Evolutionary conservation across 2,888 invertebrate genomes (phyloP), one percentile per base, ranked within the genome.

Genomic region (Tipula lateralis): DNA sequence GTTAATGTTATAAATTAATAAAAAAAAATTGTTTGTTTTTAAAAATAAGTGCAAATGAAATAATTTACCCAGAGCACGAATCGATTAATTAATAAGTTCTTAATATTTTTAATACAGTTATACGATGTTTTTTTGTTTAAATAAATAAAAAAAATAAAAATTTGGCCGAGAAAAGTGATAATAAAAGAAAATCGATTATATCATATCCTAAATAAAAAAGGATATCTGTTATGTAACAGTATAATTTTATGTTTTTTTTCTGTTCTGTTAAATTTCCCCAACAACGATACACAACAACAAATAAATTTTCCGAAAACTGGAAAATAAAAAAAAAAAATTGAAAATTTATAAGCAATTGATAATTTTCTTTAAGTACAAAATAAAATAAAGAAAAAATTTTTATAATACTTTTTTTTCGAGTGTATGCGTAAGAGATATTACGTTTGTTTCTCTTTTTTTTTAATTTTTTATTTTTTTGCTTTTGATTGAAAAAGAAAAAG

Each of bases 401-500:
- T 24, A 66, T 66, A 66, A 66, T 82, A 82, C 29, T 82, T 50
- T 66, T 66, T 82, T 24, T 66, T 66, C 66, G 66, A 82, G 30
- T 82, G 82, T 82, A 16, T 82, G 82, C 82, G 82, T 82, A 29
- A 82, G 66, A 66, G 66, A 66, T 66, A 66, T 66, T 24, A 24
- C 66, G 24, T 66, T 66, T 66, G 66, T 66, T 66, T 66, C 44
- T 50, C 66, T 66, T 66, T 66, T n/a, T n/a, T n/a, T n/a, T 44
- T 44, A 6, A 16, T 44, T 9, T 66, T 66, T 66, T 30, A 1
- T 80, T 32, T 82, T 82, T 82, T 82, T 82, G 19, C 32, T 16
- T 82, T 82, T 82, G 32, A 83, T 24, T 29, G 39, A 36, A 83
- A 36, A 39, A 83, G 36, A 83, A 83, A 82, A 83, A 83, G 83